Conservation (phyloP, 2,797 vertebrate genomes). For the Choloepus didactylus region DNA sequence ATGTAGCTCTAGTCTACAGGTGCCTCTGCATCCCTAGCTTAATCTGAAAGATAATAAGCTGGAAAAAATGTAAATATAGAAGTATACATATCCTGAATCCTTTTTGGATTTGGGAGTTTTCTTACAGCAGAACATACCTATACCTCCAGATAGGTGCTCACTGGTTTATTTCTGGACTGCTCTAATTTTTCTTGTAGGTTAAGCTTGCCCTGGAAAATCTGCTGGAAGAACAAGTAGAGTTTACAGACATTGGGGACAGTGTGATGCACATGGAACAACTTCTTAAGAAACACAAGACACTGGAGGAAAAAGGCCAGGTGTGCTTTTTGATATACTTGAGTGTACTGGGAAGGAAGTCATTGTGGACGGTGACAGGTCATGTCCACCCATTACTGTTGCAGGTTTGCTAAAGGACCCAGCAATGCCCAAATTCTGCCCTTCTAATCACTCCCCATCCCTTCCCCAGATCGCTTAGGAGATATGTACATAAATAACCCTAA, state of each 20-base stretch:
- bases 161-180: not conserved
- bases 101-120: not conserved
- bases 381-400: not conserved
- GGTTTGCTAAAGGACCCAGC: not conserved
- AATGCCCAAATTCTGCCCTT: not conserved
- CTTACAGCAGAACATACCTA: not conserved
- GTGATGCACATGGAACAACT: slow-evolving; percentile 92
- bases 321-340: not conserved
- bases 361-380: not conserved
- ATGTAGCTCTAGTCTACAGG: not conserved
- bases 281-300: slow-evolving; percentile 91
- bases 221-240: slow-evolving; percentile 89
- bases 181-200: slow-evolving; percentile 87
- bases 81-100: not conserved
- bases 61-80: not conserved
- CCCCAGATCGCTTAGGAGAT: not conserved
- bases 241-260: slow-evolving; percentile 92
- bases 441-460: not conserved
- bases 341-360: not conserved
- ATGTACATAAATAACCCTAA: not conserved
- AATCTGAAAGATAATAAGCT: slow-evolving; percentile 5
- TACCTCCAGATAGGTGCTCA: not conserved
- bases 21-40: not conserved
- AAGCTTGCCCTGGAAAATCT: slow-evolving; percentile 92
- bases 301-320: slow-evolving; percentile 95